Base-by-base conservation (phyloP, 2,797 vertebrate species). In the Gambusia yucatana region DNA sequence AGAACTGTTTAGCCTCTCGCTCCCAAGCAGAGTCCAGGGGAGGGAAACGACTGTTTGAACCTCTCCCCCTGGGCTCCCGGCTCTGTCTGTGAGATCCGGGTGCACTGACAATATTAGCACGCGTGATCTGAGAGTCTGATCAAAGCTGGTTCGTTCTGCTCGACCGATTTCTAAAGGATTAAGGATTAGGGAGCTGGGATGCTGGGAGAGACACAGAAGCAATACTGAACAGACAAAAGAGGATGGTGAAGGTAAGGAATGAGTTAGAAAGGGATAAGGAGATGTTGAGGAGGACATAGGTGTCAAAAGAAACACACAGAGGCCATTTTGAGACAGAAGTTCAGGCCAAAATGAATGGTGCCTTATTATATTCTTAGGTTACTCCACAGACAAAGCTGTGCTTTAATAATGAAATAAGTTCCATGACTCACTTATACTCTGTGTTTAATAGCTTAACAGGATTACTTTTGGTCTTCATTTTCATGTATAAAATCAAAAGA, bases 161-260 rank as follows among this genome's bases (percentile, higher is more conserved):
- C 94, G 95, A 95, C 92, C 91, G 95, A 94, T 94, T 95, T 94
- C 93, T 94, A 95, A 91, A 93, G 95, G 96, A 96, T 96, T 96
- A 96, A 81, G 93, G 96, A 96, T 96, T 96, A 96, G 94, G 91
- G 90, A 94, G 92, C 93, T 89, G 93, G 95, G 94, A 94, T 92
- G 90, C 92, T 91, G 92, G 85, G 92, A 95, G 95, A 93, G 89
- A 87, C 89, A 90, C 88, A 90, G 88, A 94, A 89, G 89, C 90
- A 91, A 90, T 93, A 90, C 87, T 87, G 88, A 90, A 88, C 86
- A 92, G 91, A 92, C 87, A 90, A 87, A 90, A 87, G 89, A 59
- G 79, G 77, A 93, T 78, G 76, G 79, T 70, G 77, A 86, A 82
- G 82, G 80, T 88, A 84, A 84, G 82, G 75, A 78, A 80, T 82